Evolutionary conservation across 1,140 invertebrate genomes (phyloP).

Genomic region (Drosophila bocqueti): DNA sequence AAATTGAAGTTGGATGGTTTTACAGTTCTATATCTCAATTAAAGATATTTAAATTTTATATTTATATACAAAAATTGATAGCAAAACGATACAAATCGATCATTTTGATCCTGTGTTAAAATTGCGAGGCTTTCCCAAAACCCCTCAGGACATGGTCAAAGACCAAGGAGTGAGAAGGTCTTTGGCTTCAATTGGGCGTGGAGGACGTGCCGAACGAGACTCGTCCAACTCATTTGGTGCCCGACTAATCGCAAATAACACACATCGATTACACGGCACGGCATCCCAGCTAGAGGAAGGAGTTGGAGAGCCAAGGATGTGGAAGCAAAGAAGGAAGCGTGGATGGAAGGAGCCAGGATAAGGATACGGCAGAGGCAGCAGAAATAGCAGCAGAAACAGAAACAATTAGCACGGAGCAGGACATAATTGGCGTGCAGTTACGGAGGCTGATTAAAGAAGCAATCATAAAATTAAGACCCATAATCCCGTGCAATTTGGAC

Average conservation of each 20-base stretch:
- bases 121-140: not conserved
- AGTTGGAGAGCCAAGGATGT: not conserved
- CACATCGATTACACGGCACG: conserved; percentile 62
- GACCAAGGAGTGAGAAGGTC: not conserved
- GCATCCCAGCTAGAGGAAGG: not conserved
- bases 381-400: conserved; percentile 48
- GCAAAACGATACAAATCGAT: not conserved
- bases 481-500: conserved; percentile 76
- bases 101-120: not conserved
- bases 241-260: conserved; percentile 72
- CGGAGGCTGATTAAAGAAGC: conserved; percentile 80
- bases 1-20: too few relatives aligned
- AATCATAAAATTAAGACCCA: conserved; percentile 83
- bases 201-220: conserved; percentile 17
- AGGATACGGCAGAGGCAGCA: conserved; percentile 3
- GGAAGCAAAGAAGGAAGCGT: not conserved
- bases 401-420: conserved; percentile 75
- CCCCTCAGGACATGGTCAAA: too few relatives aligned
- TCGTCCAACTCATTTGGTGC: conserved; percentile 62
- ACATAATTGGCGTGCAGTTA: conserved; percentile 80
- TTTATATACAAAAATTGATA: not conserved
- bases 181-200: conserved; percentile 15
- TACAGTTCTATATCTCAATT: not conserved
- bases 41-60: not conserved
- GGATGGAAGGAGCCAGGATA: conserved; percentile 10